Conservation (phyloP, 2,797 vertebrate species). For the Gymnodraco acuticeps region DNA sequence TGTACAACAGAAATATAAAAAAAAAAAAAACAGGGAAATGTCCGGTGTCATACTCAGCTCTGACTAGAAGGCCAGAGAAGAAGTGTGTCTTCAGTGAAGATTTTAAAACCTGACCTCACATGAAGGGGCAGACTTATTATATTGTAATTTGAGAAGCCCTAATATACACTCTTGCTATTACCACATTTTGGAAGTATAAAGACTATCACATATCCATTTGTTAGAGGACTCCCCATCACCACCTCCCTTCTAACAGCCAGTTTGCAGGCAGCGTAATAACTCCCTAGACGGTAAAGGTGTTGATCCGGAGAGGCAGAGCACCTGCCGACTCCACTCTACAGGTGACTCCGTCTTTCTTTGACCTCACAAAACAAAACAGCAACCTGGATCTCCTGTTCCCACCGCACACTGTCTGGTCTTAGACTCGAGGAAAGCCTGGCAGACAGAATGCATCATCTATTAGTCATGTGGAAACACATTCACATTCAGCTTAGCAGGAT, state of each 20-base stretch:
- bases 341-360: constrained; percentile 70
- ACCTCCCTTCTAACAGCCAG: constrained; percentile 23
- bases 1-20: no score
- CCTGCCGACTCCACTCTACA: constrained; percentile 72
- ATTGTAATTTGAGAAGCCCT: no score
- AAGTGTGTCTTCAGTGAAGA: no score
- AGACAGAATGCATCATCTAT: constrained; percentile 76
- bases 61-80: no score
- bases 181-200: neutral
- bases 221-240: constrained; percentile 5
- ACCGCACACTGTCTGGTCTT: constrained; percentile 66
- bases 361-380: constrained; percentile 27
- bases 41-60: no score
- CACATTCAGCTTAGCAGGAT: constrained; percentile 67
- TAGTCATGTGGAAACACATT: constrained; percentile 83
- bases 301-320: constrained; percentile 68
- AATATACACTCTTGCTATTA: no score
- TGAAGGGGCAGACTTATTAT: no score
- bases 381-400: constrained; percentile 53
- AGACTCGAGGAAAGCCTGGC: constrained; percentile 56
- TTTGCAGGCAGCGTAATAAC: constrained; percentile 30
- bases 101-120: no score
- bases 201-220: neutral
- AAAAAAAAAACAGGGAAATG: no score
- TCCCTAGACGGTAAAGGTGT: constrained; percentile 55